Percentiles rank a stretch among this genome's conserved stretches.
Evolutionary conservation across 1,140 invertebrate species (phyloP).

Genomic region (Steinernema khuongi): DNA sequence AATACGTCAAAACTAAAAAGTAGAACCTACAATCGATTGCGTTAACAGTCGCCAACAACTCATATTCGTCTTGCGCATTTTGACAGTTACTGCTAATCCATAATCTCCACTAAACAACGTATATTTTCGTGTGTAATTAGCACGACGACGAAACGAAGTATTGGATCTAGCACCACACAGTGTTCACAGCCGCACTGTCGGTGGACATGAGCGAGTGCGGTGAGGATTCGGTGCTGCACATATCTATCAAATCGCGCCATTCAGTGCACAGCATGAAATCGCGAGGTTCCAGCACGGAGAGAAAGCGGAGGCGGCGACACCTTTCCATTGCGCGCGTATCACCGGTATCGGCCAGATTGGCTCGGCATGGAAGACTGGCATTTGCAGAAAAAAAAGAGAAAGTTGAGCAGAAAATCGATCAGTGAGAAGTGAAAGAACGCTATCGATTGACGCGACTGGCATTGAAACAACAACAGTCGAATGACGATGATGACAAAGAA

Average conservation of each 20-base stretch:
- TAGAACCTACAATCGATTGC: no score
- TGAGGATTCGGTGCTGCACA: not conserved
- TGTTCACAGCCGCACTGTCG: no score
- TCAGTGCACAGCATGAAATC: not conserved
- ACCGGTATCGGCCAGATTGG: not conserved
- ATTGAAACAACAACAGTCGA: not conserved
- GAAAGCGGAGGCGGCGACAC: not conserved
- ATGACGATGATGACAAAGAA: conserved; percentile 11
- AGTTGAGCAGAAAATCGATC: conserved; percentile 5
- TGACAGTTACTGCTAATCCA: no score
- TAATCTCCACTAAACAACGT: no score
- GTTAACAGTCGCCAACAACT: no score
- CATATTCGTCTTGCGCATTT: no score
- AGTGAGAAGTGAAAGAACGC: not conserved
- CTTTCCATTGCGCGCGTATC: not conserved
- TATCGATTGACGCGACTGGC: not conserved
- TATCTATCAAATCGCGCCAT: not conserved
- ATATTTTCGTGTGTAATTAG: no score
- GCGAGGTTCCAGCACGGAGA: not conserved
- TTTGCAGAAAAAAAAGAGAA: not conserved
- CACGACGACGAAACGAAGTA: no score
- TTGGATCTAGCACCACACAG: no score
- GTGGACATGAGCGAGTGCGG: no score
- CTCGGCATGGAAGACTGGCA: not conserved
- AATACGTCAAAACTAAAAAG: no score